A percentile compares a stretch with the other conserved stretches of the same genome.
Evolutionary conservation across 2,888 invertebrate species (phyloP).

Genomic region (Automeris io): DNA sequence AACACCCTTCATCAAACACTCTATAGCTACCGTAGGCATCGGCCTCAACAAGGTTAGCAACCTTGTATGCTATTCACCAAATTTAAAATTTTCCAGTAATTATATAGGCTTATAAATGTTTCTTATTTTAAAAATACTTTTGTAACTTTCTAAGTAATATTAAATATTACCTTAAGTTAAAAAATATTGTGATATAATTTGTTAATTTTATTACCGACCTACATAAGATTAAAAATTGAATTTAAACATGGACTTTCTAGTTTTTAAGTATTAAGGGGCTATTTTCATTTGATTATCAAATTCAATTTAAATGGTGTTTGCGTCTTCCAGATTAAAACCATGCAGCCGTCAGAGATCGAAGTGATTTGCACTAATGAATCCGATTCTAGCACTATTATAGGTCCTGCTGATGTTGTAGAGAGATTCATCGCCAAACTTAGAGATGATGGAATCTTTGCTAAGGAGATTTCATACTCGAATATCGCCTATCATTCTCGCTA

Average conservation of each 20-base stretch:
- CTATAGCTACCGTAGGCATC: constrained; percentile 92
- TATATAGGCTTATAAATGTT: too few species aligned
- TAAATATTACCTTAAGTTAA: too few species aligned
- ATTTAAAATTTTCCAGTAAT: too few species aligned
- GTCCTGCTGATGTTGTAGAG: constrained; percentile 83
- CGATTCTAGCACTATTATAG: constrained; percentile 92
- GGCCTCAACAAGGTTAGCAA: constrained; percentile 75
- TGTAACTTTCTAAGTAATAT: too few species aligned
- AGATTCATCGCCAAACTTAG: constrained; percentile 81
- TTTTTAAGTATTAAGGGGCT: too few species aligned
- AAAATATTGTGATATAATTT: too few species aligned
- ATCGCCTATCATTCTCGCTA: constrained; percentile 94
- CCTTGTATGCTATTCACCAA: too few species aligned
- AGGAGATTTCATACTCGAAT: constrained; percentile 89
- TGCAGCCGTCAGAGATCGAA: constrained; percentile 86
- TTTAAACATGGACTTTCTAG: too few species aligned
- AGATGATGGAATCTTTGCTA: constrained; percentile 85
- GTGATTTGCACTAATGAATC: constrained; percentile 92
- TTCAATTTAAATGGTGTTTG: not conserved
- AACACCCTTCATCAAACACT: constrained; percentile 81
- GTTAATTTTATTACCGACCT: too few species aligned
- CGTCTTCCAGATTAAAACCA: constrained; percentile 45
- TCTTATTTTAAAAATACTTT: too few species aligned
- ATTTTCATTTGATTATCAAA: not conserved
- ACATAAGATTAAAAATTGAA: too few species aligned